Base-by-base conservation (phyloP, 2,797 vertebrate species). In the Echeneis naucrates region DNA sequence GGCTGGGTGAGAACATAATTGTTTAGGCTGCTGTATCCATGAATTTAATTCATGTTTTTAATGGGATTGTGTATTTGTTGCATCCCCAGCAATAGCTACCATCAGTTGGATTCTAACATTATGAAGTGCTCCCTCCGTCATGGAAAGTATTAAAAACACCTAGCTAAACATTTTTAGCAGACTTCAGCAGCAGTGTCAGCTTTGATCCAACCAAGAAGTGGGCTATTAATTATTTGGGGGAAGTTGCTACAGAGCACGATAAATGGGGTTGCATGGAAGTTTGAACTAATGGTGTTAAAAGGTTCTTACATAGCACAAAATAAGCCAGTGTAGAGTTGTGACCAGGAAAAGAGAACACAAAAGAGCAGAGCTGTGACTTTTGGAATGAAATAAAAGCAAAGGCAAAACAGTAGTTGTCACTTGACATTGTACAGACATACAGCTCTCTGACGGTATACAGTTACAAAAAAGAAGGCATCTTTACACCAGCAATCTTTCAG, bases 201-300 rank as follows among this genome's bases (percentile, higher is more conserved):
- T 32, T 12, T 1, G 13, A 24, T 70, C 40, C 45, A 72, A 67
- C n/a, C 70, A 71, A 44, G 40, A 69, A 75, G 42, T 44, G 30
- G 61, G 70, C 47, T 17, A 23, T 60, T 64, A 44, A 65, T 75
- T 74, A 72, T 76, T 16, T 47, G 40, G 33, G 59, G 38, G 45
- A 37, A 47, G 16, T 57, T 50, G 47, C 47, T 33, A 27, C 56
- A 66, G 53, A 62, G 47, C 16, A 40, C 50, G 53, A 80, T 53
- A 35, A 79, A 68, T 54, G 47, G 13, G 48, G 30, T 48, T 14
- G 27, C 38, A 8, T n/a, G 45, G 16, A 54, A 75, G 67, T 75
- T 74, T 75, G 40, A 74, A 59, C 52, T 52, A 35, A 68, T 48
- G 4, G 30, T 30, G 80, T 80, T 84, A 35, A 77, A 80, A 75